phyloP scores from a whole-genome alignment of 2,113 vertebrate species.

The Taxidea taxus region DNA sequence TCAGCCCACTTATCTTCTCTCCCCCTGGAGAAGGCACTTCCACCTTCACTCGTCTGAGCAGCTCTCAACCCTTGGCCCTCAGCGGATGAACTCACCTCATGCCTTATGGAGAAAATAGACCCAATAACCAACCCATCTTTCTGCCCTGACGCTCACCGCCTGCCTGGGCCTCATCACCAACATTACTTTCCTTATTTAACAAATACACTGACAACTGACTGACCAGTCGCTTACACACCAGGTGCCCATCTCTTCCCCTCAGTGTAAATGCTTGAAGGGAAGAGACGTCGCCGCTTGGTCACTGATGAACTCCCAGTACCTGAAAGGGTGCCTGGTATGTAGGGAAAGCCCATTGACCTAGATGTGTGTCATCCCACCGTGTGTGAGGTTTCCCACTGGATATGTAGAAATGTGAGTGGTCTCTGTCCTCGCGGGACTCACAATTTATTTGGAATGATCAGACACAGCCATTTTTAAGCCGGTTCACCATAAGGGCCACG shows the following conservation, averaged over 20 bases:
- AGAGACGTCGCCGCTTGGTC: neutral
- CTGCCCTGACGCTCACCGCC: neutral
- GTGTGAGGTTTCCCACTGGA: neutral
- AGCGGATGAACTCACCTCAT: neutral
- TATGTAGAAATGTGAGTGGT: rapidly evolving
- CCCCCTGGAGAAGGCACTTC: neutral
- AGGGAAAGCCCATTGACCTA: neutral
- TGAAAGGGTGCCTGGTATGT: no score
- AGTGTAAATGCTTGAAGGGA: neutral
- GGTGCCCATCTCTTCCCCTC: neutral
- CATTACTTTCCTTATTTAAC: neutral
- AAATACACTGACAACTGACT: neutral
- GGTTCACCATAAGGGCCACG: neutral
- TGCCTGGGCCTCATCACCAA: neutral
- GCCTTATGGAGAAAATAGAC: neutral
- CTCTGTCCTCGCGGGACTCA: neutral
- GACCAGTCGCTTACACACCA: neutral
- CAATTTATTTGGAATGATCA: neutral
- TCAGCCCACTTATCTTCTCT: neutral
- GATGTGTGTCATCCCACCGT: no score
- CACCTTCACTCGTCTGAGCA: neutral
- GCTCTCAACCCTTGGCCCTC: no score
- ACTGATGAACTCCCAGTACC: neutral
- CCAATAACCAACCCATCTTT: neutral
- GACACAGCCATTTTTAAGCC: neutral